Percentiles rank a stretch among this genome's conserved stretches.
Evolutionary conservation across 2,797 vertebrate genomes (phyloP).

Genomic region (Chanos chanos): DNA sequence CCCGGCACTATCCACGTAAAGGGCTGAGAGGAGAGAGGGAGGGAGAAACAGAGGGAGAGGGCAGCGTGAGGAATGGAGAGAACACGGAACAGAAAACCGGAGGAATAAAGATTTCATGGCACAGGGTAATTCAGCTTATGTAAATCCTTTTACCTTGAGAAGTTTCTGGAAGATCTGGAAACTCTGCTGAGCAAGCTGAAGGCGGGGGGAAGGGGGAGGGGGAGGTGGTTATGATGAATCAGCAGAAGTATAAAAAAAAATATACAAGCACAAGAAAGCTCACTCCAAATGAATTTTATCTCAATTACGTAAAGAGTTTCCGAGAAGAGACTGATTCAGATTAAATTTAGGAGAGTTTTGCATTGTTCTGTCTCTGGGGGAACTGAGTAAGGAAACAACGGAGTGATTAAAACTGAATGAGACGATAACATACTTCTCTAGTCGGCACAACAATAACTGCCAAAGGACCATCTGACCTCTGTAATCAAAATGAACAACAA

Average conservation of each 20-base stretch:
- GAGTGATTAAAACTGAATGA: neutral
- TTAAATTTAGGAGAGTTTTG: no score
- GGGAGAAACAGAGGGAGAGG: neutral
- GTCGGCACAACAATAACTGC: constrained; percentile 86
- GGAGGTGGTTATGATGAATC: neutral
- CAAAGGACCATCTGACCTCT: constrained; percentile 87
- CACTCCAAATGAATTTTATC: no score
- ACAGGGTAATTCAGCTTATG: neutral
- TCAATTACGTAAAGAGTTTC: no score
- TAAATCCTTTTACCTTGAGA: constrained; percentile 78
- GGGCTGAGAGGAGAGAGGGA: constrained; percentile 56
- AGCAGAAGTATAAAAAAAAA: no score
- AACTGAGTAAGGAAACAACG: neutral
- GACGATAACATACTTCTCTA: constrained; percentile 63
- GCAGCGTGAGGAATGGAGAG: neutral
- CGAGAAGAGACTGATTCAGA: no score
- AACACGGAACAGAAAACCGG: neutral
- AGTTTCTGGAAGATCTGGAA: constrained; percentile 89
- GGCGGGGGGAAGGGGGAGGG: neutral
- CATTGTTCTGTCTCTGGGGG: no score
- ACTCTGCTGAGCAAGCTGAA: constrained; percentile 89
- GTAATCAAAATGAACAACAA: constrained; percentile 12
- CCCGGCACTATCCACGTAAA: constrained; percentile 89
- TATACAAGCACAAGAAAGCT: no score
- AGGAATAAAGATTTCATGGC: no score